Evolutionary conservation across 1,140 invertebrate genomes (phyloP).

Genomic region (Orchestia grillus): DNA sequence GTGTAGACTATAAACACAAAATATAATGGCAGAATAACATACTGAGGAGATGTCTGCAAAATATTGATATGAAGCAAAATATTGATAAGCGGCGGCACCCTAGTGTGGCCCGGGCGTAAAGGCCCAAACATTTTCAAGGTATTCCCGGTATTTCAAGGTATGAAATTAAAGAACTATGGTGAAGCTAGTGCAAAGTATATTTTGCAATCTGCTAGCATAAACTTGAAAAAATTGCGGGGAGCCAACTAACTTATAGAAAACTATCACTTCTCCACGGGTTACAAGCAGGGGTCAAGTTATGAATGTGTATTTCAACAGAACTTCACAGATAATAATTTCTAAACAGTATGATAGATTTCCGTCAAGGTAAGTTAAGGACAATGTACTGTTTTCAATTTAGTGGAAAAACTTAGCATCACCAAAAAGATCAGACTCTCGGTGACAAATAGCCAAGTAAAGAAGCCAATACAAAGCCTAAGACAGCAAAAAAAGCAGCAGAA

Average conservation of each 20-base stretch:
- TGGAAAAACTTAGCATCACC: not conserved
- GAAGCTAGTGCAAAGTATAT: not conserved
- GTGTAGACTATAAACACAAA: too few relatives aligned
- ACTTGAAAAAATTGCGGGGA: not conserved
- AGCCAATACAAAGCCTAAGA: too few relatives aligned
- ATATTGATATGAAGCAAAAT: too few relatives aligned
- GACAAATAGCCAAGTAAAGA: not conserved
- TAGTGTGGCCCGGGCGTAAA: too few relatives aligned
- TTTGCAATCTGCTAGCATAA: not conserved
- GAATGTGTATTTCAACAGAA: not conserved
- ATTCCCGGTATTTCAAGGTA: too few relatives aligned
- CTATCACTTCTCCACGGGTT: too few relatives aligned
- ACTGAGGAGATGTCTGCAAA: too few relatives aligned
- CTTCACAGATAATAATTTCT: not conserved
- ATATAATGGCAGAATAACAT: too few relatives aligned
- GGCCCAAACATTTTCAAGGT: too few relatives aligned
- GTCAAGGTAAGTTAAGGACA: not conserved
- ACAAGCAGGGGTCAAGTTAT: not conserved
- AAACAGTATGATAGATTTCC: not conserved
- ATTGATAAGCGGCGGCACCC: too few relatives aligned
- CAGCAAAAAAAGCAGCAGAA: not conserved
- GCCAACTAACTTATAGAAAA: too few relatives aligned
- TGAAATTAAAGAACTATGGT: too few relatives aligned
- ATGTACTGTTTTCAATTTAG: not conserved
- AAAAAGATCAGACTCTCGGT: not conserved